Evolutionary conservation across 2,888 invertebrate species (phyloP).

Genomic region (Lasius platythorax): DNA sequence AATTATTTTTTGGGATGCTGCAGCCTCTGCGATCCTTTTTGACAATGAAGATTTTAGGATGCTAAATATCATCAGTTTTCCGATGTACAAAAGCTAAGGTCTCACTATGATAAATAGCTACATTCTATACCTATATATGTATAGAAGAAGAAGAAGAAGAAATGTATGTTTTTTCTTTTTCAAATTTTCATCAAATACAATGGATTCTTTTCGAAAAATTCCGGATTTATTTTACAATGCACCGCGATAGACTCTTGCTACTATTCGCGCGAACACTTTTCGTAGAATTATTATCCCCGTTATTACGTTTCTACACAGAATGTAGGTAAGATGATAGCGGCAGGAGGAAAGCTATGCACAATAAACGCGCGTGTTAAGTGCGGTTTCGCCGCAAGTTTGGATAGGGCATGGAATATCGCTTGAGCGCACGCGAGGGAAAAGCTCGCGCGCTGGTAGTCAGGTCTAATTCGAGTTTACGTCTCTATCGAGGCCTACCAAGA

Average conservation of each 20-base stretch:
- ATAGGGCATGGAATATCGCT: constrained; percentile 73
- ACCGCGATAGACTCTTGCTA: not conserved
- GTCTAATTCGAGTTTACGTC: constrained; percentile 75
- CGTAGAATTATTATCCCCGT: constrained; percentile 41
- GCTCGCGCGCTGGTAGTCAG: constrained; percentile 65
- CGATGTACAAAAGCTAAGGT: not conserved
- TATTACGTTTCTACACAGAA: constrained; percentile 46
- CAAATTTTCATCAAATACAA: not conserved
- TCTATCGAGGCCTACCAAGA: constrained; percentile 73
- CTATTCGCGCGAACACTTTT: not conserved
- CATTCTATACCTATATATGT: not conserved
- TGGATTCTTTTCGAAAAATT: not conserved
- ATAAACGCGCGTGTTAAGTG: constrained; percentile 67
- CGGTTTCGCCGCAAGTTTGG: constrained; percentile 73
- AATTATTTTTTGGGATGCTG: not conserved
- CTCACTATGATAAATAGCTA: not conserved
- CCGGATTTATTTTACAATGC: not conserved
- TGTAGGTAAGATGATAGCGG: constrained; percentile 10
- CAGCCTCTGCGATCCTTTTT: not conserved
- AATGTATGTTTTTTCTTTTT: not conserved
- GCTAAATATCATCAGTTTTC: not conserved
- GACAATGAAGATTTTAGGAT: not conserved
- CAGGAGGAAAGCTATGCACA: constrained; percentile 13
- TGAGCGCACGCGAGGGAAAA: constrained; percentile 71
- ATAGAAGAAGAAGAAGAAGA: not conserved